Conservation (phyloP, 2,797 vertebrate species). For the Mycteria americana region DNA sequence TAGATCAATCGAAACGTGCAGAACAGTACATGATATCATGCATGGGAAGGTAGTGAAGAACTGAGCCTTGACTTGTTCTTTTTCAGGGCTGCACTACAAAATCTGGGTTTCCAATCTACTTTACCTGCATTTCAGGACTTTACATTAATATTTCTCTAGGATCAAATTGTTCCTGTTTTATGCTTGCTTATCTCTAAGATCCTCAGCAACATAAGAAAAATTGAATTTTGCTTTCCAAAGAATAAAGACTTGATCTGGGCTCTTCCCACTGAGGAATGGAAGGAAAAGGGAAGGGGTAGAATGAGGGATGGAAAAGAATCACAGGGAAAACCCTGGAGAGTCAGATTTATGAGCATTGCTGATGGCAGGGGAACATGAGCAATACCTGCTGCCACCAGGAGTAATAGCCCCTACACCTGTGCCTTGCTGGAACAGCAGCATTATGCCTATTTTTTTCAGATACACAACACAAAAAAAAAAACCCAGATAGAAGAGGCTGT, state of each 20-base stretch:
- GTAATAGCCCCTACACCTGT: neutral
- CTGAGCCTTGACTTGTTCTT: neutral
- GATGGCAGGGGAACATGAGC: neutral
- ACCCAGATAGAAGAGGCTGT: neutral
- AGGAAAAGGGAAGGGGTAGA: neutral
- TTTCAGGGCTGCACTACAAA: neutral
- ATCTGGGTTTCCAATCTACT: neutral
- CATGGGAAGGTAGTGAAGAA: neutral
- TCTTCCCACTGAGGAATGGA: neutral
- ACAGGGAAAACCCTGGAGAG: neutral
- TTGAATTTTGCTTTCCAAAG: neutral
- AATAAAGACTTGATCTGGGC: neutral
- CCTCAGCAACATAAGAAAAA: neutral
- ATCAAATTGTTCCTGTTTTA: neutral
- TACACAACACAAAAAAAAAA: neutral
- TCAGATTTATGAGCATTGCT: neutral
- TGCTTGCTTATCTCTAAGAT: neutral
- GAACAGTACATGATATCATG: neutral
- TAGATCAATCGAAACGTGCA: neutral
- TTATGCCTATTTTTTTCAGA: neutral
- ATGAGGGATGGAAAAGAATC: neutral
- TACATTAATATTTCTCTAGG: neutral
- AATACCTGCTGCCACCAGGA: neutral
- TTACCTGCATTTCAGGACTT: neutral
- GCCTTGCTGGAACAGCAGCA: neutral